These are phyloP conservation scores for Isichthys henryi DNA, from an alignment of 2,113 vertebrate genomes.

Conservation along the genomic window DNA sequence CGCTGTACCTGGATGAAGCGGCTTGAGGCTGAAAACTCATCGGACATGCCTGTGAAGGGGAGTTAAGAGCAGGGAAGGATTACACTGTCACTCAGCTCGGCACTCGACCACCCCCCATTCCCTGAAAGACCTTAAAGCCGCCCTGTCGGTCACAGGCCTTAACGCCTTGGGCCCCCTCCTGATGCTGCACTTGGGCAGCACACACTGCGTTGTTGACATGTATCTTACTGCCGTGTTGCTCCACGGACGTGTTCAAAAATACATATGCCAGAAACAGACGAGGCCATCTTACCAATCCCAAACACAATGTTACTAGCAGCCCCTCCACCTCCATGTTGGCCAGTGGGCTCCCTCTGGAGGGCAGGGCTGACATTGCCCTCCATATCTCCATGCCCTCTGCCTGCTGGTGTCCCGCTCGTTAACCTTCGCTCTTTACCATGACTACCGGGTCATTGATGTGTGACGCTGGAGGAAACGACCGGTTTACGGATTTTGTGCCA, in stretches of 20 bases:
- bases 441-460: conserved; percentile 7
- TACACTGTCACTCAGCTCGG: neutral
- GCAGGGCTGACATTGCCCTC: neutral
- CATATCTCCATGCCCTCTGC: neutral
- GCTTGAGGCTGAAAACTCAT: neutral
- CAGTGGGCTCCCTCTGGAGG: neutral
- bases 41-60: neutral
- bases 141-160: neutral
- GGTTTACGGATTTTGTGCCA: neutral
- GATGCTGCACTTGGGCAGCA: neutral
- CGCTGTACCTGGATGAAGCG: neutral
- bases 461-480: conserved; percentile 11
- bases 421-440: conserved; percentile 3
- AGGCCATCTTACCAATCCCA: neutral
- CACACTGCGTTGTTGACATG: neutral
- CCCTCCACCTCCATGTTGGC: neutral
- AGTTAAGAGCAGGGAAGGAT: neutral
- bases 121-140: neutral
- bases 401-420: neutral
- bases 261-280: neutral
- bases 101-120: neutral
- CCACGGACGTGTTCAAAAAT: neutral
- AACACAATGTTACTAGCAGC: neutral
- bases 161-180: neutral
- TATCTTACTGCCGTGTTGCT: neutral